Conservation (phyloP, 1,140 invertebrate genomes). For the Drosophila quadrilineata region DNA sequence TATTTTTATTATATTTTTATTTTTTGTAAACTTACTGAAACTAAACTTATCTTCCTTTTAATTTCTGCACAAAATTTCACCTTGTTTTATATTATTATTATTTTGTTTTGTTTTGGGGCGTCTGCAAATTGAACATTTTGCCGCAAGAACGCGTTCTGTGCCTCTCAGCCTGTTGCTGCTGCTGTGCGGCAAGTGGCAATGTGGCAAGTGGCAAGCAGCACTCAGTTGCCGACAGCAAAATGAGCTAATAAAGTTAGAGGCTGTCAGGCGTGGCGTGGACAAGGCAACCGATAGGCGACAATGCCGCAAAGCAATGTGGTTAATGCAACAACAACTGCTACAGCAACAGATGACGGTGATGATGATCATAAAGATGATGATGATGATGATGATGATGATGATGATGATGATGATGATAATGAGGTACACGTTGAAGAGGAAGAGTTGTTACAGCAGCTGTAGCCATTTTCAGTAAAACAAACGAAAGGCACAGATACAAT, state of each 20-base stretch:
- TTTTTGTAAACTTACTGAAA: too few species aligned
- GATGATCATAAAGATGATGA: too few species aligned
- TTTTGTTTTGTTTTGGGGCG: too few species aligned
- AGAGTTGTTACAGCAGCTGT: conserved; percentile 6
- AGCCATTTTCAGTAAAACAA: conserved; percentile 40
- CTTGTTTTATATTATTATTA: too few species aligned
- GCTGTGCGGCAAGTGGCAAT: not conserved
- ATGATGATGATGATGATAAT: too few species aligned
- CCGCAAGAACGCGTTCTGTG: conserved; percentile 47
- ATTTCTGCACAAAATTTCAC: too few species aligned
- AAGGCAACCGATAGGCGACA: conserved; percentile 15
- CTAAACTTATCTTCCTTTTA: too few species aligned
- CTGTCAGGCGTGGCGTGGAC: conserved; percentile 61
- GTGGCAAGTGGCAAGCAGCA: conserved; percentile 3
- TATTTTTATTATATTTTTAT: too few species aligned
- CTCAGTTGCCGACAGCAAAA: conserved; percentile 60
- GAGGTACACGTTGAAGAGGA: too few species aligned
- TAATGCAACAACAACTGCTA: conserved; percentile 19
- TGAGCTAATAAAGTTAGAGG: conserved; percentile 71
- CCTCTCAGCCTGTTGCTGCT: conserved; percentile 58
- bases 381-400: too few species aligned
- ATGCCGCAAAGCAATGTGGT: conserved; percentile 61
- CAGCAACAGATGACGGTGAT: too few species aligned
- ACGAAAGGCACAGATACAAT: not conserved
- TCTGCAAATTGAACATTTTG: conserved; percentile 72